phyloP scores from a whole-genome alignment of 2,113 vertebrate species.

The Marcusenius ussheri region DNA sequence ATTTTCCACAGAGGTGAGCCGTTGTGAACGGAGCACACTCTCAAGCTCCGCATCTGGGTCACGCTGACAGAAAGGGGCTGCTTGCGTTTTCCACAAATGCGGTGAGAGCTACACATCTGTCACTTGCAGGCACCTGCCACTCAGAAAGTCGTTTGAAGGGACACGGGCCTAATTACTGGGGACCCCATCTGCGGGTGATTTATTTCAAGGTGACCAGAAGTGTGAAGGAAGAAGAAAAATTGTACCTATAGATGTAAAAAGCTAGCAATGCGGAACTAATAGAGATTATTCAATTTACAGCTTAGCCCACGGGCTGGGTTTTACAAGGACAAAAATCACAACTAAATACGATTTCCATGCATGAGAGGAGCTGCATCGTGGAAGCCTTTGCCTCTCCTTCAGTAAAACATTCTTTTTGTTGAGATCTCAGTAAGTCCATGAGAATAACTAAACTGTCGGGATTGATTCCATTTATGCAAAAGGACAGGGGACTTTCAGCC shows the following conservation, averaged over 20 bases:
- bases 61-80: background rate
- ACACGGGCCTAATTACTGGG: background rate
- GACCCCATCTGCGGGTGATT: background rate
- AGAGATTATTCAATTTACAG: conserved; percentile 9
- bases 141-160: background rate
- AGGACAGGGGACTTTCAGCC: background rate
- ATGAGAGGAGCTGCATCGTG: background rate
- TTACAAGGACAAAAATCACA: background rate
- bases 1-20: background rate
- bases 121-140: background rate
- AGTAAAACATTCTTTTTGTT: background rate
- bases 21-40: background rate
- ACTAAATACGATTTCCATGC: background rate
- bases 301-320: background rate
- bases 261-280: background rate
- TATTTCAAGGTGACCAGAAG: conserved; percentile 1
- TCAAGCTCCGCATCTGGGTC: background rate
- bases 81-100: background rate
- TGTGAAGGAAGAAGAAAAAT: background rate
- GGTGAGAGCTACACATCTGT: background rate
- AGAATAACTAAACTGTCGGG: background rate
- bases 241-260: background rate
- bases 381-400: background rate
- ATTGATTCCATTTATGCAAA: conserved; percentile 2
- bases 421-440: background rate